Conservation (phyloP, 2,888 invertebrate genomes). For the Xylophagus ater region DNA sequence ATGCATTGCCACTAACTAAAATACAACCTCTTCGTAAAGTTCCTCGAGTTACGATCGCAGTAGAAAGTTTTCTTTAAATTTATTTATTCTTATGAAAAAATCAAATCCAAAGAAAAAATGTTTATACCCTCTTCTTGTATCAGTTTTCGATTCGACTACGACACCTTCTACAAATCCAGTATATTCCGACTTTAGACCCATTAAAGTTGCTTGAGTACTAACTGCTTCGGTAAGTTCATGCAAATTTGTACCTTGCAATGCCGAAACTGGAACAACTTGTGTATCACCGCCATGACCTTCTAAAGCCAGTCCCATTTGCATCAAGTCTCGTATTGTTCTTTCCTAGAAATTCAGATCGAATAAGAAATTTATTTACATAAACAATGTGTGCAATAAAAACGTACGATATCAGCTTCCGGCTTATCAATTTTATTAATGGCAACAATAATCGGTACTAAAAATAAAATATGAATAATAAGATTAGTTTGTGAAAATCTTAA, state of each 20-base stretch:
- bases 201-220: constrained; percentile 69
- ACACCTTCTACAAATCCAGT: constrained; percentile 78
- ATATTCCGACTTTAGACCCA: constrained; percentile 77
- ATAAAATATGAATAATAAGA: constrained; percentile 13
- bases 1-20: constrained; percentile 71
- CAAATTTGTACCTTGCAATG: constrained; percentile 71
- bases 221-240: constrained; percentile 72
- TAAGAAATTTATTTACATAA: background rate
- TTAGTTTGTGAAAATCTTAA: background rate
- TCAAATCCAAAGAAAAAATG: background rate
- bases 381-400: constrained; percentile 32
- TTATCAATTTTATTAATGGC: constrained; percentile 98
- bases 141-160: constrained; percentile 73
- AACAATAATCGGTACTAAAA: constrained; percentile 84
- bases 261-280: constrained; percentile 85
- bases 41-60: constrained; percentile 75
- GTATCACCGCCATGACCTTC: constrained; percentile 88
- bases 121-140: constrained; percentile 52
- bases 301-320: constrained; percentile 66
- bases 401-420: constrained; percentile 76
- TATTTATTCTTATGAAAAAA: background rate
- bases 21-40: constrained; percentile 66
- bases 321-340: constrained; percentile 59
- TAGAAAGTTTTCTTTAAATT: constrained; percentile 61
- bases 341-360: constrained; percentile 43